phyloP scores from a whole-genome alignment of 2,113 vertebrate species.

The Pipa parva region DNA sequence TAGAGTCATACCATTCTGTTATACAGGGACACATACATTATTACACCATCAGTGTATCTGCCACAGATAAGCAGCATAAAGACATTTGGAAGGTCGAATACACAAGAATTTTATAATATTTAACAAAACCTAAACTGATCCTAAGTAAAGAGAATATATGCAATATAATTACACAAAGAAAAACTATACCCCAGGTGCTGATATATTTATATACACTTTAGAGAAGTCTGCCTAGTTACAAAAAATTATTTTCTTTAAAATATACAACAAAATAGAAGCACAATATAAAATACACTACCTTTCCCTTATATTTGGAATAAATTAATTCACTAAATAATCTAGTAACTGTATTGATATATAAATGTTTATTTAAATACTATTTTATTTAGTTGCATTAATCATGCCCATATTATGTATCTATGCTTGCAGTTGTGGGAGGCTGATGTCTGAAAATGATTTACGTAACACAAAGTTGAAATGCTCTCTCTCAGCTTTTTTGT shows the following conservation, averaged over 20 bases:
- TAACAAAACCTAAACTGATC: not conserved
- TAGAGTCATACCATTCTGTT: too few relatives aligned
- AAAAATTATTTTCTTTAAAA: slow-evolving; percentile 54
- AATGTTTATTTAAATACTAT: slow-evolving; percentile 10
- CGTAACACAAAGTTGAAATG: too few relatives aligned
- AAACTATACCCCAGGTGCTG: slow-evolving; percentile 2
- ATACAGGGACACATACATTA: too few relatives aligned
- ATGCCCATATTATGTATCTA: not conserved
- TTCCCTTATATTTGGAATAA: slow-evolving; percentile 21
- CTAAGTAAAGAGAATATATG: too few relatives aligned
- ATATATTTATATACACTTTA: slow-evolving; percentile 32
- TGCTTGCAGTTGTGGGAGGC: not conserved
- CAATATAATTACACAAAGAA: slow-evolving; percentile 24
- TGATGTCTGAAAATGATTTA: too few relatives aligned
- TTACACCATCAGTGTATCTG: not conserved
- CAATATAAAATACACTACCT: slow-evolving; percentile 54
- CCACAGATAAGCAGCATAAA: not conserved
- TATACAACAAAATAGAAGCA: slow-evolving; percentile 52
- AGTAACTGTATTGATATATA: slow-evolving; percentile 23
- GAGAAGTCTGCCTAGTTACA: slow-evolving; percentile 51
- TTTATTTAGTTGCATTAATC: not conserved
- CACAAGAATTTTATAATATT: not conserved
- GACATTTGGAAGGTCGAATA: not conserved
- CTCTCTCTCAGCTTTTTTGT: too few relatives aligned
- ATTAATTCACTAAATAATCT: slow-evolving; percentile 39